phyloP scores from a whole-genome alignment of 2,113 vertebrate genomes.

The Hoplias malabaricus region DNA sequence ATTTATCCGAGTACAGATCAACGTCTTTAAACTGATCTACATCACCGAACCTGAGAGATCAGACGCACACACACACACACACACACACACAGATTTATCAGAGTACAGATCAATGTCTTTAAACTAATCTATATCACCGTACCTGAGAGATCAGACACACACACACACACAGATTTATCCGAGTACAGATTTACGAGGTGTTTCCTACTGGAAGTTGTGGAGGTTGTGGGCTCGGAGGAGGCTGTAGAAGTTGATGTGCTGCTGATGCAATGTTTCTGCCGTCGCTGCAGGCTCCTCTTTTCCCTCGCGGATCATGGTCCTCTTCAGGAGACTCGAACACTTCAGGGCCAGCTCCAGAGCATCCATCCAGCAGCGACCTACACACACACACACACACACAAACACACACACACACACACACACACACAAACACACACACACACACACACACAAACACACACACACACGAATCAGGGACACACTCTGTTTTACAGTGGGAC shows the following conservation, averaged over 20 bases:
- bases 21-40: conserved; percentile 93
- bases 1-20: conserved; percentile 96
- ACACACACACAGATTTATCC: background rate
- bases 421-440: conserved; percentile 2
- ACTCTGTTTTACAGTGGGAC: no score
- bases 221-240: conserved; percentile 91
- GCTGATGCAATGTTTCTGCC: conserved; percentile 66
- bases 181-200: no score
- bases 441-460: no score
- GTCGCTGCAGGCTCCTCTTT: conserved; percentile 90
- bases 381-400: conserved; percentile 33
- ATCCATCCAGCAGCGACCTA: conserved; percentile 99
- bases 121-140: conserved; percentile 91
- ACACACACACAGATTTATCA: conserved; percentile 80
- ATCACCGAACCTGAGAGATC: conserved; percentile 83
- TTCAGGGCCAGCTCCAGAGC: conserved; percentile 96
- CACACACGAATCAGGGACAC: no score
- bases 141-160: conserved; percentile 64
- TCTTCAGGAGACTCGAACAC: conserved; percentile 93
- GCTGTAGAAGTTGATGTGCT: conserved; percentile 90
- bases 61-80: background rate
- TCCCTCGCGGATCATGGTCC: conserved; percentile 97
- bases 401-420: conserved; percentile 19
- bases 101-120: conserved; percentile 96
- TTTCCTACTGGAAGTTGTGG: conserved; percentile 86